phyloP scores from a whole-genome alignment of 2,888 invertebrate genomes.

The Hesperia comma region DNA sequence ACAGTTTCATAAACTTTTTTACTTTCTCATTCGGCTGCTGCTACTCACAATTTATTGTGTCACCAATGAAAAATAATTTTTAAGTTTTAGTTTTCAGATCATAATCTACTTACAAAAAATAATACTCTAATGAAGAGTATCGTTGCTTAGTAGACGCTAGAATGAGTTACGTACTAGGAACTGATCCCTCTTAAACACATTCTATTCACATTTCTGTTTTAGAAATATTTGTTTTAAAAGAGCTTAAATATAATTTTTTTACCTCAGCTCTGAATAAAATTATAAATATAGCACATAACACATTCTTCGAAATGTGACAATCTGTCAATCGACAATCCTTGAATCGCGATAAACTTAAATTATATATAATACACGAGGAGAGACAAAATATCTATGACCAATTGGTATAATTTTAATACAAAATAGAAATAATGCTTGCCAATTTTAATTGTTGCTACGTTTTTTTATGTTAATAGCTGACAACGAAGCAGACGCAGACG shows the following conservation, averaged over 20 bases:
- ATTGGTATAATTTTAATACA: neutral
- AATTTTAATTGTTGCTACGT: neutral
- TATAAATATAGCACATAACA: too few species aligned
- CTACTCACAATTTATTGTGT: too few species aligned
- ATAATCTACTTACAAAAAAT: neutral
- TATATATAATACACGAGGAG: neutral
- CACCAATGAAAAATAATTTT: too few species aligned
- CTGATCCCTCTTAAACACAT: constrained; percentile 24
- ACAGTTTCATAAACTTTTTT: too few species aligned
- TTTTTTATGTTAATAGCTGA: neutral
- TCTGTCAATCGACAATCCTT: too few species aligned
- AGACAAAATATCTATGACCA: neutral
- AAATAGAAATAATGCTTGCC: constrained; percentile 5
- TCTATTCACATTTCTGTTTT: constrained; percentile 4
- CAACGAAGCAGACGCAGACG: too few species aligned
- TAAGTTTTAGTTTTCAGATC: too few species aligned
- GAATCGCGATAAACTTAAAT: too few species aligned
- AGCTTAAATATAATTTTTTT: too few species aligned
- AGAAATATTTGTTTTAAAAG: neutral
- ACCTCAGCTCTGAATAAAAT: too few species aligned
- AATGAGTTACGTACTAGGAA: constrained; percentile 29
- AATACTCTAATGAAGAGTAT: neutral
- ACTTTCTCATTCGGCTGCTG: too few species aligned
- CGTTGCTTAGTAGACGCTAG: constrained; percentile 7
- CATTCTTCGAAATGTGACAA: too few species aligned